phyloP scores from a whole-genome alignment of 2,888 invertebrate genomes.

The Autographa pulchrina region DNA sequence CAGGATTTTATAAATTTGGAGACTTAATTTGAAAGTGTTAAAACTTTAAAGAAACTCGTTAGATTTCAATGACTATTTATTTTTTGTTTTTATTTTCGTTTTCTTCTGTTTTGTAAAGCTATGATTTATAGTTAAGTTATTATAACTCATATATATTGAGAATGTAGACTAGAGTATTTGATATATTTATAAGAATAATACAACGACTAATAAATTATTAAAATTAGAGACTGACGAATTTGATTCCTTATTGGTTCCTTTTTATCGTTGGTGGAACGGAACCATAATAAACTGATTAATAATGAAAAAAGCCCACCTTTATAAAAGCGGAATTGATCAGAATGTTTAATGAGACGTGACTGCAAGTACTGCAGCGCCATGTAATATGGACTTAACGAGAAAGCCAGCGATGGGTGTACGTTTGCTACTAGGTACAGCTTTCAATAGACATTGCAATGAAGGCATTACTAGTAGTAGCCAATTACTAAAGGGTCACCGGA shows the following conservation, averaged over 20 bases:
- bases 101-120: too few species aligned
- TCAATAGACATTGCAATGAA: background rate
- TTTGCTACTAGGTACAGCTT: slow-evolving; percentile 9
- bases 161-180: too few species aligned
- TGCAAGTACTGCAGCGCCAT: slow-evolving; percentile 9
- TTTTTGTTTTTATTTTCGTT: too few species aligned
- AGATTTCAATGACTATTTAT: too few species aligned
- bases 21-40: too few species aligned
- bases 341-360: slow-evolving; percentile 13
- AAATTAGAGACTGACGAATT: background rate
- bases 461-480: background rate
- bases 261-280: background rate
- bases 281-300: background rate
- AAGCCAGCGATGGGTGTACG: slow-evolving; percentile 24
- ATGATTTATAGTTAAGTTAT: too few species aligned
- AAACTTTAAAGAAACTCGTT: too few species aligned
- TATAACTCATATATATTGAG: too few species aligned
- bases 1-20: too few species aligned
- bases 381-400: slow-evolving; percentile 26
- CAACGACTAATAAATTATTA: background rate
- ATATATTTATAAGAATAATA: too few species aligned
- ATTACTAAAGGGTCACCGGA: background rate
- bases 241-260: background rate
- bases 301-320: background rate
- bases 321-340: background rate